phyloP scores from a whole-genome alignment of 2,888 invertebrate species.

The Apamea monoglypha region DNA sequence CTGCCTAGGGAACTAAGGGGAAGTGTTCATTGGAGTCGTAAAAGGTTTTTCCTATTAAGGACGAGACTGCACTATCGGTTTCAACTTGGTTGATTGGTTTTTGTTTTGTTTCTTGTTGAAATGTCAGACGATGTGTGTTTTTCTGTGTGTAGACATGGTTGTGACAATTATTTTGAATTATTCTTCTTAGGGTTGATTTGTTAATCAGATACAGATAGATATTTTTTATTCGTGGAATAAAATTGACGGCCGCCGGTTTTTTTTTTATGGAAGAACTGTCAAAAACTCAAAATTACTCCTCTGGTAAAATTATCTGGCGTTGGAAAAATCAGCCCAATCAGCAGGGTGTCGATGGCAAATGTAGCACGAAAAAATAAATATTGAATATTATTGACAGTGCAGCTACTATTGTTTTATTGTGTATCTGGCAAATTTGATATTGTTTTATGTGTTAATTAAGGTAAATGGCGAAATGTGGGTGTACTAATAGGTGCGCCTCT shows the following conservation, averaged over 20 bases:
- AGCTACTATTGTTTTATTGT: background rate
- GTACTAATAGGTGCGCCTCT: too few species aligned
- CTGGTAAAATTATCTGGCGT: too few species aligned
- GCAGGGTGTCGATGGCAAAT: too few species aligned
- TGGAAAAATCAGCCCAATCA: too few species aligned
- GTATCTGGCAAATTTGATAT: background rate
- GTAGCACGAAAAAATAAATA: too few species aligned
- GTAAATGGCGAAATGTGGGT: background rate
- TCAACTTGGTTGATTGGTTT: slow-evolving; percentile 19
- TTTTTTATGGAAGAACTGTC: too few species aligned
- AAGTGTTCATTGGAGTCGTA: slow-evolving; percentile 11
- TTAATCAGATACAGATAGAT: too few species aligned
- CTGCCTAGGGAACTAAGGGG: slow-evolving; percentile 23
- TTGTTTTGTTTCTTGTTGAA: slow-evolving; percentile 14
- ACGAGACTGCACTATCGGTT: slow-evolving; percentile 22
- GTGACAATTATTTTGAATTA: background rate
- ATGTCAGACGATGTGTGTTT: background rate
- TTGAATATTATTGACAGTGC: background rate
- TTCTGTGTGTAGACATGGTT: background rate
- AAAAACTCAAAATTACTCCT: too few species aligned
- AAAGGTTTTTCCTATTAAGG: slow-evolving; percentile 38
- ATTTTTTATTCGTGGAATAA: too few species aligned
- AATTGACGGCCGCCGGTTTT: too few species aligned
- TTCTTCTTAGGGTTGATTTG: too few species aligned
- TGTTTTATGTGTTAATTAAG: background rate